These are phyloP conservation scores for Pediacus dermestoides DNA, from an alignment of 2,888 invertebrate genomes.

Conservation along the genomic window DNA sequence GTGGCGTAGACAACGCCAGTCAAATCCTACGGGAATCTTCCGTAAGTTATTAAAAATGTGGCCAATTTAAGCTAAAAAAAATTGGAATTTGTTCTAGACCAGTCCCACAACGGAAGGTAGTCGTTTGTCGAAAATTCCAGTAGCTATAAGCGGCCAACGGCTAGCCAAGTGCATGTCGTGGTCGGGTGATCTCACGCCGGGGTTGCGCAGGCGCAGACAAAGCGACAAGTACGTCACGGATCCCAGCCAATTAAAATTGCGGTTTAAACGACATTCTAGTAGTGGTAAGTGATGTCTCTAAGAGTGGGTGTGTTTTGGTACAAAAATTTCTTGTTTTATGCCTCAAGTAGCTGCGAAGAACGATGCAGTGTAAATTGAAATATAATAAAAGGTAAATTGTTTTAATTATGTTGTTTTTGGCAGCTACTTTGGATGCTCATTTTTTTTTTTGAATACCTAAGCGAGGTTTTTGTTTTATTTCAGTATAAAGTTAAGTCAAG, in stretches of 20 bases:
- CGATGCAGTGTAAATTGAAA: too few relatives aligned
- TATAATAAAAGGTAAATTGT: too few relatives aligned
- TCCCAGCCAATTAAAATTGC: slow-evolving; percentile 75
- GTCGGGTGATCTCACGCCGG: slow-evolving; percentile 63
- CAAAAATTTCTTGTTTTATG: slow-evolving; percentile 6
- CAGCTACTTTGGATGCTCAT: too few relatives aligned
- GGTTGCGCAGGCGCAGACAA: slow-evolving; percentile 71
- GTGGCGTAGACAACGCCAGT: slow-evolving; percentile 49
- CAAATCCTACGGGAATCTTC: slow-evolving; percentile 47
- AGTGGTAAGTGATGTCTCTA: slow-evolving; percentile 28
- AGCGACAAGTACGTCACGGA: slow-evolving; percentile 83
- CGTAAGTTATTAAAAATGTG: slow-evolving; percentile 37
- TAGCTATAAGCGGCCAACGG: slow-evolving; percentile 56
- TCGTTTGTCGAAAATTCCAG: slow-evolving; percentile 63
- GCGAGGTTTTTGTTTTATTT: too few relatives aligned
- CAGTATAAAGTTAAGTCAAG: too few relatives aligned
- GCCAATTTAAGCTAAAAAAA: slow-evolving; percentile 3
- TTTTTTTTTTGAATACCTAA: too few relatives aligned
- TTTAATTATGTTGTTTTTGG: too few relatives aligned
- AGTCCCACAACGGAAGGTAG: slow-evolving; percentile 48
- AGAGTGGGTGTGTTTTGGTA: slow-evolving; percentile 1
- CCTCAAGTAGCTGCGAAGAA: too few relatives aligned
- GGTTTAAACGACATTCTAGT: slow-evolving; percentile 65
- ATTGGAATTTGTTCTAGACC: slow-evolving; percentile 29
- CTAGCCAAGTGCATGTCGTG: slow-evolving; percentile 70